Percentiles rank a stretch among this genome's conserved stretches.
Conservation (phyloP, 2,888 invertebrate species). For the Hoplodrina ambigua region DNA sequence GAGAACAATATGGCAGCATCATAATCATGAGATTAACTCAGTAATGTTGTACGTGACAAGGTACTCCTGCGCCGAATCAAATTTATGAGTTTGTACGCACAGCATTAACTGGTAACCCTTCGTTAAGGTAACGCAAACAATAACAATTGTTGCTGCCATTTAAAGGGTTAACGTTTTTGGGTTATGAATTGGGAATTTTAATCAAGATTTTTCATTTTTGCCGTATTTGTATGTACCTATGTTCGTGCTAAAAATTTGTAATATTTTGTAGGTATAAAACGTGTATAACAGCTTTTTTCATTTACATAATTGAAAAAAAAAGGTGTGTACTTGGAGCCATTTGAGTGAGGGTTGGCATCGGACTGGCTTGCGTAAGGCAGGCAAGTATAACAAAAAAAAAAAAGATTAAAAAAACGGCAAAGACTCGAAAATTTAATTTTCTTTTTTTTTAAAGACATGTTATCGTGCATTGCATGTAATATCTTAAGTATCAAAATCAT, state of each 20-base stretch:
- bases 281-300: no score
- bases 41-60: slow-evolving; percentile 54
- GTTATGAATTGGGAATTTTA: slow-evolving; percentile 55
- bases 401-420: no score
- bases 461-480: no score
- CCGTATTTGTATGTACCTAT: neutral
- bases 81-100: slow-evolving; percentile 42
- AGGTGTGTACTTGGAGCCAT: no score
- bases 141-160: slow-evolving; percentile 50
- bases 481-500: no score
- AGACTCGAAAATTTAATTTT: no score
- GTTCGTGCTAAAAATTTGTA: neutral
- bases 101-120: slow-evolving; percentile 52
- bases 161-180: slow-evolving; percentile 49
- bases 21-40: slow-evolving; percentile 49
- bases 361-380: no score
- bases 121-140: slow-evolving; percentile 58
- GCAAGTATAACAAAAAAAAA: no score
- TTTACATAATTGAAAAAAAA: no score
- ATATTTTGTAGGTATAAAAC: neutral
- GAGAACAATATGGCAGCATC: slow-evolving; percentile 25
- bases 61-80: slow-evolving; percentile 52
- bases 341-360: no score
- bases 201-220: slow-evolving; percentile 42
- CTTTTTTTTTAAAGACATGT: no score